These are phyloP conservation scores for Sarcophaga caerulescens DNA, from an alignment of 2,888 invertebrate species.

Conservation along the genomic window DNA sequence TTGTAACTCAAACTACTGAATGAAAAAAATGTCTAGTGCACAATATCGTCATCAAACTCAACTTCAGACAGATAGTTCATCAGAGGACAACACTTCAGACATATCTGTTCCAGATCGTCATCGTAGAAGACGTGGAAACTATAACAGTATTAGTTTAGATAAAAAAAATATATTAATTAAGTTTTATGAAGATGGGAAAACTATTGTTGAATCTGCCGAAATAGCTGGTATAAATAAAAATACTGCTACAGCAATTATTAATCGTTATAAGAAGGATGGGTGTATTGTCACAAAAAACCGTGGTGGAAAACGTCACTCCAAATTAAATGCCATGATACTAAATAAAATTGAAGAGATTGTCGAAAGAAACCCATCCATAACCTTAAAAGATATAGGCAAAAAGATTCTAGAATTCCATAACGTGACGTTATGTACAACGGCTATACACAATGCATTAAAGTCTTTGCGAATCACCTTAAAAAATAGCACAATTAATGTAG, in stretches of 20 bases:
- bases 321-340: conserved; percentile 34
- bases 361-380: conserved; percentile 35
- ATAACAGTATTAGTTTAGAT: not conserved
- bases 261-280: conserved; percentile 29
- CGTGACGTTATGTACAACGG: conserved; percentile 17
- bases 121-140: not conserved
- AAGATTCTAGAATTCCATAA: conserved; percentile 22
- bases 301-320: conserved; percentile 23
- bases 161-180: conserved; percentile 6
- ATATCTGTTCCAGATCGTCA: not conserved
- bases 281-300: conserved; percentile 40
- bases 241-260: conserved; percentile 25
- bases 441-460: conserved; percentile 22
- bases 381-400: conserved; percentile 11
- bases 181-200: conserved; percentile 19
- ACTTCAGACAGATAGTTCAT: not conserved
- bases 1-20: too few relatives aligned
- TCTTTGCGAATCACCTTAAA: conserved; percentile 17
- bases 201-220: conserved; percentile 28
- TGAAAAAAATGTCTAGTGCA: too few relatives aligned
- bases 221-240: conserved; percentile 42
- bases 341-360: conserved; percentile 34
- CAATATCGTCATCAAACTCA: too few relatives aligned
- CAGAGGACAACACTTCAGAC: too few relatives aligned
- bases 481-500: conserved; percentile 24